phyloP scores from a whole-genome alignment of 2,113 vertebrate genomes.

The Odontophorus gujanensis region DNA sequence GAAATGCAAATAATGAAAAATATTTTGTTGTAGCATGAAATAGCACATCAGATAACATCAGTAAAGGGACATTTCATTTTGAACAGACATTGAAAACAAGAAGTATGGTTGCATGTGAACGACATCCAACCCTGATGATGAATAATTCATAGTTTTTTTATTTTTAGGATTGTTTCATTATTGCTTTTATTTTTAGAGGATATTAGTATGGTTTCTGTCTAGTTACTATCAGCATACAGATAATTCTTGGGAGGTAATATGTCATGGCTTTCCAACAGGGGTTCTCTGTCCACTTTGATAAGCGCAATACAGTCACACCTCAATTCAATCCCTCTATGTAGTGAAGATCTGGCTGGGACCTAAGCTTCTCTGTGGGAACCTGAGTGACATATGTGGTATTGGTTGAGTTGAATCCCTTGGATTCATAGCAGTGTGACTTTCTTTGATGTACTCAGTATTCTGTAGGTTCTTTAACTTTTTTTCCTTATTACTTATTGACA shows the following conservation, averaged over 20 bases:
- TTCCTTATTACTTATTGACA: background rate
- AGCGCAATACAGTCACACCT: background rate
- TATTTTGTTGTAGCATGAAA: background rate
- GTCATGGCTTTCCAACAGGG: background rate
- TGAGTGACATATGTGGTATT: background rate
- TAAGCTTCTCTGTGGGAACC: background rate
- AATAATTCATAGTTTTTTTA: background rate
- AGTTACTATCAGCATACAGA: background rate
- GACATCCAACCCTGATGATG: background rate
- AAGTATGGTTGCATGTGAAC: background rate
- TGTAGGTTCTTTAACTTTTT: too few relatives aligned
- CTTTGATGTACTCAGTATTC: background rate
- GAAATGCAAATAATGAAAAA: background rate
- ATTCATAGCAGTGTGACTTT: background rate
- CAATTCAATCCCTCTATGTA: fast-evolving
- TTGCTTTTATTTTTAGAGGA: background rate
- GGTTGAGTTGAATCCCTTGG: background rate
- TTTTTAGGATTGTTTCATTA: background rate
- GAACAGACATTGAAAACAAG: background rate
- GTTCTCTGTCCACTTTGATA: background rate
- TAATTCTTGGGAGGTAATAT: background rate
- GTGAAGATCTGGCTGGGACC: background rate
- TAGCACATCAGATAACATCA: background rate
- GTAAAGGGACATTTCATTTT: background rate
- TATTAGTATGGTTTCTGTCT: background rate